Percentiles rank a stretch among this genome's conserved stretches.
These are phyloP conservation scores for Cryptotermes secundus DNA, from an alignment of 1,140 invertebrate genomes.

Conservation along the genomic window DNA sequence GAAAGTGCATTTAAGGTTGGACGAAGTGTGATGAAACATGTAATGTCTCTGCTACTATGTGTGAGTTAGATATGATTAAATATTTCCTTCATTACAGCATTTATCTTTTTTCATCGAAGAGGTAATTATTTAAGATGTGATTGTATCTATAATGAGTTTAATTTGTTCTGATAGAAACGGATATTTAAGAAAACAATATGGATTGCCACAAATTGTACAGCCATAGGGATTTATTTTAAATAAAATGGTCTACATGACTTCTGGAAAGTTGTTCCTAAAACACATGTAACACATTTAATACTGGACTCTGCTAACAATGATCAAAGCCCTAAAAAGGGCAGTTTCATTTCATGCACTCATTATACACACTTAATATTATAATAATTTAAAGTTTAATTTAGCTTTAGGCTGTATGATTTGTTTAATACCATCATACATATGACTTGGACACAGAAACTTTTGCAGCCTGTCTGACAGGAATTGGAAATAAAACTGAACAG, in stretches of 20 bases:
- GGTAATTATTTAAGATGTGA: no score
- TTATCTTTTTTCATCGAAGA: no score
- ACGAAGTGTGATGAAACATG: no score
- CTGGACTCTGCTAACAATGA: neutral
- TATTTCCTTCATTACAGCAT: no score
- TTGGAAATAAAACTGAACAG: neutral
- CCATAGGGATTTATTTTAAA: neutral
- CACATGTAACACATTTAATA: neutral
- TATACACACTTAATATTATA: neutral
- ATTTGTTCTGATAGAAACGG: neutral
- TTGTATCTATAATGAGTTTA: no score
- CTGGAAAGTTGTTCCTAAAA: neutral
- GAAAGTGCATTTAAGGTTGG: no score
- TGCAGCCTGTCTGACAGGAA: neutral
- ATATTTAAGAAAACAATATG: neutral
- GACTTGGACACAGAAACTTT: neutral
- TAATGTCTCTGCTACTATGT: no score
- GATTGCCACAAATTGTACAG: neutral
- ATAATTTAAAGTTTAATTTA: neutral
- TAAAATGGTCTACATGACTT: neutral
- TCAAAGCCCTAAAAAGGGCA: neutral
- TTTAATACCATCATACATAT: neutral
- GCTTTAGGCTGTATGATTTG: neutral
- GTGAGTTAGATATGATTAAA: no score
- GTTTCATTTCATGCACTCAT: neutral